A percentile compares a stretch with the other conserved stretches of the same genome.
Conservation (phyloP, 2,797 vertebrate species). For the Amphiprion clarkii region DNA sequence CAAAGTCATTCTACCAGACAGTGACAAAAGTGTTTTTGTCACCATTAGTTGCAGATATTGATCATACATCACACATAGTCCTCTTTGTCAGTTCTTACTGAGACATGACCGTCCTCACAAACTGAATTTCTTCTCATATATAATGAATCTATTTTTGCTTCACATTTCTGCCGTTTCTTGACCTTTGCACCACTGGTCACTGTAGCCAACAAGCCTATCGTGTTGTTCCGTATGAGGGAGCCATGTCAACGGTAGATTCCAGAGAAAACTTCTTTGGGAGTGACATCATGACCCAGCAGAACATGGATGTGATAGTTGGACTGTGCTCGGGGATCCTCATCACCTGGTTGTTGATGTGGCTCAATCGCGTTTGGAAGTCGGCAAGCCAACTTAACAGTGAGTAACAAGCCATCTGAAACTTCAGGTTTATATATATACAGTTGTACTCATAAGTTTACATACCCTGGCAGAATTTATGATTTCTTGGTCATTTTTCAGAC, state of each 20-base stretch:
- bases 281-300: conserved; percentile 90
- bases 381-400: conserved; percentile 86
- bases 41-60: too few species aligned
- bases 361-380: conserved; percentile 88
- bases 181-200: background rate
- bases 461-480: too few species aligned
- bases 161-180: background rate
- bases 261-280: conserved; percentile 88
- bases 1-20: too few species aligned
- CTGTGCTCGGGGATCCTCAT: conserved; percentile 91
- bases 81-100: too few species aligned
- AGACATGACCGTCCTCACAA: too few species aligned
- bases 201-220: conserved; percentile 89
- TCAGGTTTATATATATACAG: too few species aligned
- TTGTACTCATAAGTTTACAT: too few species aligned
- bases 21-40: too few species aligned
- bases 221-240: conserved; percentile 90
- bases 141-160: background rate
- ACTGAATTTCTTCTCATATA: too few species aligned
- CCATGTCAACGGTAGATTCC: conserved; percentile 84
- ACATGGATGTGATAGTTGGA: conserved; percentile 90
- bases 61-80: too few species aligned
- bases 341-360: conserved; percentile 91
- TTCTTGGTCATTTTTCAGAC: too few species aligned
- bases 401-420: conserved; percentile 44